Percentiles rank a stretch among this genome's conserved stretches.
These are phyloP conservation scores for Oncorhynchus masou DNA, from an alignment of 2,113 vertebrate genomes.

Conservation along the genomic window DNA sequence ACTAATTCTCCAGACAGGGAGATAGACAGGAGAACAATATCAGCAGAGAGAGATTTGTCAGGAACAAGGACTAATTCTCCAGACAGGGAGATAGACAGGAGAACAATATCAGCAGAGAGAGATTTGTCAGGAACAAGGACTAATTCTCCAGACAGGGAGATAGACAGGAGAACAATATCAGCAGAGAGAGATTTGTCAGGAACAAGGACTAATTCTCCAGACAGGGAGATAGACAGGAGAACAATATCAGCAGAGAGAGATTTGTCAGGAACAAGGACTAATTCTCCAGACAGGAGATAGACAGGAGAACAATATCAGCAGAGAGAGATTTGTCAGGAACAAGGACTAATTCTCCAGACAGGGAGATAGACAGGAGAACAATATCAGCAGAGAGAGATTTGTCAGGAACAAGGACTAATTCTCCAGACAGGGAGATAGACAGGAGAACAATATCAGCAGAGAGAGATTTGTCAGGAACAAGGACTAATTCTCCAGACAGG, in stretches of 20 bases:
- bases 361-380: conserved; percentile 13
- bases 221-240: conserved; percentile 26
- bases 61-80: not conserved
- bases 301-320: not conserved
- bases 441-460: not conserved
- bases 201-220: not conserved
- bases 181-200: not conserved
- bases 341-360: conserved; percentile 3
- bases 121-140: not conserved
- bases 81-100: conserved; percentile 26
- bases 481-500: conserved; percentile 32
- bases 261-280: not conserved
- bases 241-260: not conserved
- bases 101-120: not conserved
- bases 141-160: conserved; percentile 26
- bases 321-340: not conserved
- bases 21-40: not conserved
- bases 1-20: conserved; percentile 19
- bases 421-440: conserved; percentile 26
- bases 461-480: conserved; percentile 42
- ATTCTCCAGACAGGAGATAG: conserved; percentile 23
- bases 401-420: not conserved
- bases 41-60: not conserved
- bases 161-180: not conserved
- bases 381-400: too few species aligned